Conservation (phyloP, 2,888 invertebrate species). For the Drosophila siamana region DNA sequence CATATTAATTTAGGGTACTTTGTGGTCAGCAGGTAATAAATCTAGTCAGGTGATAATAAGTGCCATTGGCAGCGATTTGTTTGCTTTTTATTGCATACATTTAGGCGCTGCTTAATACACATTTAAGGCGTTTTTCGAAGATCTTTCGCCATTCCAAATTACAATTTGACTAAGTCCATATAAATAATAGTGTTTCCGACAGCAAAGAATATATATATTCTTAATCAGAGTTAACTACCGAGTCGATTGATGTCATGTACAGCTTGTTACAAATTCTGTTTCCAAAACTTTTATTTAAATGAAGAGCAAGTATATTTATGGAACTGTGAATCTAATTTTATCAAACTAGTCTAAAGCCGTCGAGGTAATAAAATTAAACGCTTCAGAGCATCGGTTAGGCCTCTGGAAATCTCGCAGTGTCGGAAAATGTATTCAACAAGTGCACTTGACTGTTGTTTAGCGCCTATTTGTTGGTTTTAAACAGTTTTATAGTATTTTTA, state of each 20-base stretch:
- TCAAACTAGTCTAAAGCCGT: slow-evolving; percentile 31
- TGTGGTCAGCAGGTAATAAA: slow-evolving; percentile 79
- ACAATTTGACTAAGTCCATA: too few species aligned
- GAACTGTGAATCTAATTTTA: too few species aligned
- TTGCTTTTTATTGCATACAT: slow-evolving; percentile 78
- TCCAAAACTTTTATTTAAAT: too few species aligned
- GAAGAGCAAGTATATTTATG: too few species aligned
- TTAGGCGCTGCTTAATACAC: slow-evolving; percentile 41
- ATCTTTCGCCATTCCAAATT: too few species aligned
- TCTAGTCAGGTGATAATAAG: slow-evolving; percentile 78
- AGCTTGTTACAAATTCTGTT: too few species aligned
- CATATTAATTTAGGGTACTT: slow-evolving; percentile 75
- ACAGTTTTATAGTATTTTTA: slow-evolving; percentile 70
- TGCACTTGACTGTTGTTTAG: slow-evolving; percentile 67
- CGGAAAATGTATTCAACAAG: slow-evolving; percentile 66
- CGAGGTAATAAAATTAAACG: slow-evolving; percentile 55
- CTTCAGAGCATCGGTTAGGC: slow-evolving; percentile 20
- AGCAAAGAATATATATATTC: too few species aligned
- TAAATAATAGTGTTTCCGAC: too few species aligned
- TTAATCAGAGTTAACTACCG: too few species aligned
- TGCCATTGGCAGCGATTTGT: slow-evolving; percentile 82
- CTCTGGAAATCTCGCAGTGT: slow-evolving; percentile 10
- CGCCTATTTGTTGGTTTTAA: slow-evolving; percentile 73
- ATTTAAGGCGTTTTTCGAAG: too few species aligned
- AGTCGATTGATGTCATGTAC: too few species aligned